Percentiles rank a stretch among this genome's conserved stretches.
Evolutionary conservation across 2,888 invertebrate genomes (phyloP).

Genomic region (Copidosoma aretas): DNA sequence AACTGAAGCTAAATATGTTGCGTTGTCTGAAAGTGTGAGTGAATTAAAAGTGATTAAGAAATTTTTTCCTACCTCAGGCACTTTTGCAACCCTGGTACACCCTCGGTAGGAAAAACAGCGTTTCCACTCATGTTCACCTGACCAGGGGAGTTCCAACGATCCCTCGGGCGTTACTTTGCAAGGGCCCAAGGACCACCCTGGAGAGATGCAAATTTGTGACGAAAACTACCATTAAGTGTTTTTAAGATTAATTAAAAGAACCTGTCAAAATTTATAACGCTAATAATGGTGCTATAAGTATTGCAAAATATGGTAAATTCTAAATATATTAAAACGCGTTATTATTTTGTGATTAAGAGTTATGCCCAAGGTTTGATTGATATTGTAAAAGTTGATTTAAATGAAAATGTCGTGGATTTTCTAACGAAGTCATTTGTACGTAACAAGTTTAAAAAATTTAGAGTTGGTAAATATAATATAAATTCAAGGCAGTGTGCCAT

Average conservation of each 20-base stretch:
- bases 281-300: constrained; percentile 31
- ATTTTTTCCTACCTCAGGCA: no score
- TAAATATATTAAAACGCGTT: constrained; percentile 16
- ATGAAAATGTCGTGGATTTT: constrained; percentile 17
- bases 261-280: constrained; percentile 36
- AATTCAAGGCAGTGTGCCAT: constrained; percentile 12
- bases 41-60: constrained; percentile 31
- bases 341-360: constrained; percentile 27
- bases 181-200: no score
- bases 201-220: no score
- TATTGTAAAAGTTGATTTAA: constrained; percentile 11
- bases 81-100: no score
- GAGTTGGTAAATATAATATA: constrained; percentile 3
- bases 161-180: no score
- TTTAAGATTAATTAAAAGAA: constrained; percentile 27
- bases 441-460: constrained; percentile 6
- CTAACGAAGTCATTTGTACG: constrained; percentile 9
- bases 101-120: no score
- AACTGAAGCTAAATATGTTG: constrained; percentile 42
- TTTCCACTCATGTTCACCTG: no score
- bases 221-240: no score
- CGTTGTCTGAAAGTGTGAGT: constrained; percentile 36
- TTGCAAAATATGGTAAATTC: constrained; percentile 38
- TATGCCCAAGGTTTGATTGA: constrained; percentile 21
- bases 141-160: no score